Percentiles rank a stretch among this genome's conserved stretches.
Conservation (phyloP, 2,113 vertebrate genomes). For the Coreoperca whiteheadi region DNA sequence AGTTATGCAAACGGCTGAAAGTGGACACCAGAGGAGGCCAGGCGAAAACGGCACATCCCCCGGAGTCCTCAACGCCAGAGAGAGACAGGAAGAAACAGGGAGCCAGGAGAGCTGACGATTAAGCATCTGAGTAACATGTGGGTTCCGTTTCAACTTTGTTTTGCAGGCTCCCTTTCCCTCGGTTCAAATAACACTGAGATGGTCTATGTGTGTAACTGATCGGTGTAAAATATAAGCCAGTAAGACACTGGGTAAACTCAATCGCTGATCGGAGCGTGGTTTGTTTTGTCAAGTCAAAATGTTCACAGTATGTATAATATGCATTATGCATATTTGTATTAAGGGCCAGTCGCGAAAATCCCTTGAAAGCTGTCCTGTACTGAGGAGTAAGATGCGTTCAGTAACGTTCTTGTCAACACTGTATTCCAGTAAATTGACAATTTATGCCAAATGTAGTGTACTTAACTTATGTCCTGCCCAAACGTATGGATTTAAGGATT, state of each 20-base stretch:
- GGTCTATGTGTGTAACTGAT: background rate
- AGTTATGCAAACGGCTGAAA: constrained; percentile 76
- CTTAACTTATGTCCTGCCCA: no score
- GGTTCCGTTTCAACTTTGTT: background rate
- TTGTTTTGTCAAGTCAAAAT: background rate
- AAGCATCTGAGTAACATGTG: background rate
- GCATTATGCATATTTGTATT: background rate
- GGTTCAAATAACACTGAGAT: background rate
- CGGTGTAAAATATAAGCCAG: background rate
- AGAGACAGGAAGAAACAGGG: background rate
- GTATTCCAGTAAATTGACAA: background rate
- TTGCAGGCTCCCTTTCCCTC: background rate
- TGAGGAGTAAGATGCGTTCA: background rate
- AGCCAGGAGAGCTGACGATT: background rate
- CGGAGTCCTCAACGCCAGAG: constrained; percentile 45
- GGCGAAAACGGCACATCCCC: constrained; percentile 66
- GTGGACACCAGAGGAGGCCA: constrained; percentile 64
- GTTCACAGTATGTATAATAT: background rate
- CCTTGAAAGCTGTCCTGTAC: background rate
- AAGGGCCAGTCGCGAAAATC: background rate
- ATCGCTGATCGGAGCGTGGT: background rate
- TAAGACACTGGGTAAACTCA: background rate
- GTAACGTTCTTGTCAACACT: background rate
- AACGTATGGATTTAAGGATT: background rate
- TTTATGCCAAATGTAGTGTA: no score